Base-by-base conservation (phyloP, 92 coral and sea anemone species). In the Virgularia gustaviana region DNA sequence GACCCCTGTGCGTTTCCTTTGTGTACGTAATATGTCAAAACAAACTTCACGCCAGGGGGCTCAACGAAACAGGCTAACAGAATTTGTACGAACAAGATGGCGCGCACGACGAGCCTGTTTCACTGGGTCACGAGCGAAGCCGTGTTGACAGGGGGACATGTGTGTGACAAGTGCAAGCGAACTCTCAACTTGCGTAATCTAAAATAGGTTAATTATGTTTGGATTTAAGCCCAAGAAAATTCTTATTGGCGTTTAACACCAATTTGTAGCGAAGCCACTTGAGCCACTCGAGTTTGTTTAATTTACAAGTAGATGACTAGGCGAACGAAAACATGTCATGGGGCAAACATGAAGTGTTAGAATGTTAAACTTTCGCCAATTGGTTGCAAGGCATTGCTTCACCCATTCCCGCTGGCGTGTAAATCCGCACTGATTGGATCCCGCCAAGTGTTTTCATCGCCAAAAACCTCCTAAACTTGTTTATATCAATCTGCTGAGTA, bases 391-490 rank as follows among this genome's bases (percentile, higher is more conserved):
- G 54, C 60, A 47, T 30, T 39, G 54, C 47, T 16, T 44, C 43
- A n/a, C 75, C 23, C 45, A 61, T 53, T 68, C 75, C 53, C 36
- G 75, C 75, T 68, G 75, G 60, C 75, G 75, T 68, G 75, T 68
- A 68, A 68, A 68, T 68, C 75, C 75, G 75, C 60, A 47, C 51
- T 68, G 75, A 68, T 31, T 47, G 75, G 61, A 49, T 32, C 75
- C 75, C 61, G 75, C 75, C 38, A 44, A 51, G 75, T 68, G 75
- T 68, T 49, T 68, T 68, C 75, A 68, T 68, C 75, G 61, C 75
- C 60, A 35, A 49, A 68, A 68, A 49, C 75, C 75, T 68, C 30
- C 45, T 68, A 58, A 25, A 23, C 57, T 13, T 45, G 75, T 68
- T 68, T 68, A 68, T 49, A 39, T 54, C 47, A 49, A 39, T 32